A percentile compares a stretch with the other conserved stretches of the same genome.
phyloP scores from a whole-genome alignment of 1,140 invertebrate species.

The Lucilia sericata region DNA sequence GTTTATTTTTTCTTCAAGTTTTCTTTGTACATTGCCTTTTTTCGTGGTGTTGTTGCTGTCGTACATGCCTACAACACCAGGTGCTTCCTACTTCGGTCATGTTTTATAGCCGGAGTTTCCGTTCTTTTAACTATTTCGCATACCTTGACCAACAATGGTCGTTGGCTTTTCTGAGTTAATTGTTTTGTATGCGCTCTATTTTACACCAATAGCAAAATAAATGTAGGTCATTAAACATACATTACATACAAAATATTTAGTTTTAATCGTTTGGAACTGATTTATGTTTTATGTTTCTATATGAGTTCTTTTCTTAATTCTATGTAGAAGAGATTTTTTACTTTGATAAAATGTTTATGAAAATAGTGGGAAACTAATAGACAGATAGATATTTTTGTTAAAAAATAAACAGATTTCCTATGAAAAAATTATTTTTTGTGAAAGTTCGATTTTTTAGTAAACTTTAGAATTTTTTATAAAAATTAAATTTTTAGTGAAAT shows the following conservation, averaged over 20 bases:
- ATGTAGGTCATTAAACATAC: constrained; percentile 13
- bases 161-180: constrained; percentile 38
- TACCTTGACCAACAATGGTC: constrained; percentile 43
- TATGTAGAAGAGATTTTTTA: too few relatives aligned
- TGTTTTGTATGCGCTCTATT: constrained; percentile 9
- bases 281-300: neutral
- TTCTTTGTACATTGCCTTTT: neutral
- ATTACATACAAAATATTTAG: neutral
- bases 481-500: too few relatives aligned
- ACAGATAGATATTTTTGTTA: too few relatives aligned
- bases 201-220: neutral
- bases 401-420: too few relatives aligned
- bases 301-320: too few relatives aligned
- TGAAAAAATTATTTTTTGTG: too few relatives aligned
- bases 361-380: too few relatives aligned
- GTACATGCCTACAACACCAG: constrained; percentile 32
- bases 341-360: too few relatives aligned
- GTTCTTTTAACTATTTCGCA: constrained; percentile 22
- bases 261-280: neutral
- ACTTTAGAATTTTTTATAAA: too few relatives aligned
- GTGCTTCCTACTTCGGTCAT: constrained; percentile 35
- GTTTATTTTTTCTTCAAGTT: neutral
- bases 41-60: neutral
- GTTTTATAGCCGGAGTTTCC: constrained; percentile 38
- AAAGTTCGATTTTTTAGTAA: too few relatives aligned